Percentiles rank a stretch among this genome's conserved stretches.
These are phyloP conservation scores for Numenius arquata DNA, from an alignment of 2,113 vertebrate species.

Conservation along the genomic window DNA sequence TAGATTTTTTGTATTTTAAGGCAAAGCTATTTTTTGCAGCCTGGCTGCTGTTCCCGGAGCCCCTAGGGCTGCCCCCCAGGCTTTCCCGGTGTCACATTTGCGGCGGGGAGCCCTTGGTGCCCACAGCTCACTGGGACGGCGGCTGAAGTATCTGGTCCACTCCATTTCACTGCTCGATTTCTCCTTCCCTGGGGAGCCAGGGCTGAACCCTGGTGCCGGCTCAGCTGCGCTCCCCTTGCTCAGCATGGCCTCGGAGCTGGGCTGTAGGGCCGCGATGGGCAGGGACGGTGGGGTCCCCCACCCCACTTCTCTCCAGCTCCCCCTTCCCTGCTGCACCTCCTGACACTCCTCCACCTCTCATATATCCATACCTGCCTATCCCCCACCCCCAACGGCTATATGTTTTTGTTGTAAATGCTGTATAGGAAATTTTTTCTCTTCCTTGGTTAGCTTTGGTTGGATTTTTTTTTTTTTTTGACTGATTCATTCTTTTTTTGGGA, in stretches of 20 bases:
- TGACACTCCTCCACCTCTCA: conserved; percentile 61
- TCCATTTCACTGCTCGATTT: conserved; percentile 27
- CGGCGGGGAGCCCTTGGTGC: not conserved
- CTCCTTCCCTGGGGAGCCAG: not conserved
- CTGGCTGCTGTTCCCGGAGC: not conserved
- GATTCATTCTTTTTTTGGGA: conserved; percentile 20
- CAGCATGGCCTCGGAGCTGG: not conserved
- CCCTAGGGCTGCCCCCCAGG: not conserved
- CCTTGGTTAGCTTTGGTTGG: conserved; percentile 67
- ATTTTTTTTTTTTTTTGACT: not conserved
- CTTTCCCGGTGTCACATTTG: not conserved
- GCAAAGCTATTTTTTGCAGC: conserved; percentile 67
- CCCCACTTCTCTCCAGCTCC: not conserved
- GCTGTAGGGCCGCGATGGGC: not conserved
- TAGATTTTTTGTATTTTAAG: conserved; percentile 79
- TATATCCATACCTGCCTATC: conserved; percentile 52
- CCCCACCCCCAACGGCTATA: conserved; percentile 51
- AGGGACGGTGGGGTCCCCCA: not conserved
- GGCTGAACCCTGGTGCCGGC: not conserved
- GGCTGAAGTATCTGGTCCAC: conserved; percentile 43
- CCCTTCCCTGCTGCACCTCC: not conserved
- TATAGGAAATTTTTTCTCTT: conserved; percentile 74
- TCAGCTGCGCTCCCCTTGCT: not conserved
- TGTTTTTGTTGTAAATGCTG: conserved; percentile 82
- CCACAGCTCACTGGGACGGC: not conserved